These are phyloP conservation scores for Dermatemys mawii DNA, from an alignment of 2,113 vertebrate genomes.

Conservation along the genomic window DNA sequence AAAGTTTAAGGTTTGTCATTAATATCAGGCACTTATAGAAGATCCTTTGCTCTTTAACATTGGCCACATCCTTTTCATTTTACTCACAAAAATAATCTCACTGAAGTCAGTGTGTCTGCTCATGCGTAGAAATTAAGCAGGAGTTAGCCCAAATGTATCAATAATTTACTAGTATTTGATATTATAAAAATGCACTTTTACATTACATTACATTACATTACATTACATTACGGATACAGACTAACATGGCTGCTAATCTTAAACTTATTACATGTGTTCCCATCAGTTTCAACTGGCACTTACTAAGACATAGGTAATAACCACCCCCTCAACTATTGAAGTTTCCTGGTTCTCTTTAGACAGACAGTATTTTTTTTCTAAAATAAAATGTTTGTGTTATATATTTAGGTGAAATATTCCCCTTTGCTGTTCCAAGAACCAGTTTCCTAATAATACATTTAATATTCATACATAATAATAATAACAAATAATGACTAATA, in stretches of 20 bases:
- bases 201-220: too few species aligned
- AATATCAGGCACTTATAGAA: not conserved
- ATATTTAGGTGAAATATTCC: not conserved
- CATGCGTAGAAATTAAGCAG: not conserved
- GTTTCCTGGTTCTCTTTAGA: not conserved
- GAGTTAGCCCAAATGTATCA: not conserved
- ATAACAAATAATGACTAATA: not conserved
- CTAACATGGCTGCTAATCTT: too few species aligned
- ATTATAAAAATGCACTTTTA: accelerated
- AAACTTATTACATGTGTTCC: not conserved
- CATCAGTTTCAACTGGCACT: not conserved
- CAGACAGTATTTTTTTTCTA: not conserved
- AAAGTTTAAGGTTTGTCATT: not conserved
- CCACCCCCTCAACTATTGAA: not conserved
- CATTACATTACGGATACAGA: too few species aligned
- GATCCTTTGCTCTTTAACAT: not conserved
- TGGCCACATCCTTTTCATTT: not conserved
- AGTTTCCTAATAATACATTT: not conserved
- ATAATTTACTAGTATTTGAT: not conserved
- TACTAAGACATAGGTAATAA: not conserved
- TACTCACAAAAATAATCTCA: not conserved
- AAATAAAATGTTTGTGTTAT: not conserved
- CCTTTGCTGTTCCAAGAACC: not conserved
- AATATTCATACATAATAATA: not conserved
- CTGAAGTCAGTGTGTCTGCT: not conserved